Evolutionary conservation across 2,113 vertebrate genomes (phyloP), one percentile per base, ranked within the genome.

Genomic region (Elachura formosa): DNA sequence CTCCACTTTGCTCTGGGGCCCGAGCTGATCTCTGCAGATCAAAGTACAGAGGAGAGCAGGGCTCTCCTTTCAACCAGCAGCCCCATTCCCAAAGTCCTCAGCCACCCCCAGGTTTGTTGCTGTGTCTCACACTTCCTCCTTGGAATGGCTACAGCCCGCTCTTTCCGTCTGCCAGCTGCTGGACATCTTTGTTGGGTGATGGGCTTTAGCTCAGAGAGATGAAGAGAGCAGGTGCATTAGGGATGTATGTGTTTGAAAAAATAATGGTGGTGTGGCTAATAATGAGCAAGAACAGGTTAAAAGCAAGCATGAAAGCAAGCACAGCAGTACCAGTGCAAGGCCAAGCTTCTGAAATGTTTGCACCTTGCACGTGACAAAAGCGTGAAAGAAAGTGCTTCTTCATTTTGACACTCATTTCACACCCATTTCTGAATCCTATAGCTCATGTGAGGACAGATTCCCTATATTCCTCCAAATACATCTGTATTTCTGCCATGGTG

Each of bases 161-260:
- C 54, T 46, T 82, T 64, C 90, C 33, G 25, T 54, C 46, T 62
- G 31, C 54, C 36, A 0, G 12, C 86, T 67, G 49, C 88, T 92
- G 84, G 62, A 38, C 0, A 1, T 56, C 56, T 51, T 93, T 76
- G 29, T 40, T 59, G 62, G 68, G 49, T 2, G 5, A 20, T 8
- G 12, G 31, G 49, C 10, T 84, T 68, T 73, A 87, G 43, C 36
- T 8, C 49, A 43, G 82, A 36, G 33, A 58, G 20, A 75, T 86
- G 78, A 77, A 84, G 75, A 90, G 73, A 95, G 54, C 97, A 97
- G 96, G 92, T 94, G 96, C 68, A 11, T 48, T 9, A 61, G 26
- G 82, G 66, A 28, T 40, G 68, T 43, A 58, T 2, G 55, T 4
- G 0, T 55, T 49, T 19, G 55, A 58, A 61, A 80, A 83, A 40